phyloP scores from a whole-genome alignment of 2,113 vertebrate genomes.

The Dipodomys ordii region DNA sequence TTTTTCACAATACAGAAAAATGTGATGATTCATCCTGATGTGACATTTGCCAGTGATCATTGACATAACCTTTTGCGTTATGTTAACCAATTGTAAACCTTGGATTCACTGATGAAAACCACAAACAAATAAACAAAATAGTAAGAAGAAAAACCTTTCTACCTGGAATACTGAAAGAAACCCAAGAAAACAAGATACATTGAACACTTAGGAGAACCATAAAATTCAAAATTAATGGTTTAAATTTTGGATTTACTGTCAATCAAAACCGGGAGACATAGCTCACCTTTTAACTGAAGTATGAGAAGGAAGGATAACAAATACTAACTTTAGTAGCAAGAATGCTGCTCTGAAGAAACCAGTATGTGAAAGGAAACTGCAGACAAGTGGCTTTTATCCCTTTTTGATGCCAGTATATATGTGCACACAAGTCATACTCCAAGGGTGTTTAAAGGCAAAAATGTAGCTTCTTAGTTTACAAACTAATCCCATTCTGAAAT shows the following conservation, averaged over 20 bases:
- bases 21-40: neutral
- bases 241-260: slow-evolving; percentile 16
- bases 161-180: slow-evolving; percentile 28
- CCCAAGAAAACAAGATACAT: neutral
- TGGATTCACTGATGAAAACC: neutral
- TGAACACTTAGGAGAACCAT: neutral
- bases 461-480: neutral
- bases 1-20: slow-evolving; percentile 1
- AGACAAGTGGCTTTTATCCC: neutral
- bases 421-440: neutral
- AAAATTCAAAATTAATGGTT: slow-evolving; percentile 43
- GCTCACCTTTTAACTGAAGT: no score
- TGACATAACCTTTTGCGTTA: neutral
- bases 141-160: neutral
- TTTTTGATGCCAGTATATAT: neutral
- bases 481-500: slow-evolving; percentile 4
- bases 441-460: slow-evolving; percentile 13
- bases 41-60: neutral
- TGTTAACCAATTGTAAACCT: slow-evolving; percentile 40
- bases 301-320: neutral
- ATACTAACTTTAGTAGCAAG: neutral
- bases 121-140: neutral
- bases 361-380: neutral
- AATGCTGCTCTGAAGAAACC: neutral
- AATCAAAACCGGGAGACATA: neutral